Conservation (phyloP, 2,113 vertebrate species). For the Colaptes auratus region DNA sequence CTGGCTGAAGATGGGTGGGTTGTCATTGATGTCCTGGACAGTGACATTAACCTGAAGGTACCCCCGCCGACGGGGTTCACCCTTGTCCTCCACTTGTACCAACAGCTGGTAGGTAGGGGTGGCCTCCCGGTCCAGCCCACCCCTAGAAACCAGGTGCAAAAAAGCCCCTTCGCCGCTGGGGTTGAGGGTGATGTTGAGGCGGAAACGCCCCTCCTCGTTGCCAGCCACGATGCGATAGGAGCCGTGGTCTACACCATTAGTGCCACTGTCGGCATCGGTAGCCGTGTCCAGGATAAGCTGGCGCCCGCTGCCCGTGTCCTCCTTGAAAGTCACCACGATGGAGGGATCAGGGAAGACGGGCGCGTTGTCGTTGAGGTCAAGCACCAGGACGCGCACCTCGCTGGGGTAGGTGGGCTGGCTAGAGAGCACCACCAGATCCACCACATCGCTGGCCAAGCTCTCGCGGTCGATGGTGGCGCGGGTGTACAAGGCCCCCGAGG, state of each 20-base stretch:
- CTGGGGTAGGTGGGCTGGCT: conserved; percentile 97
- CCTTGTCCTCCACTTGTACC: conserved; percentile 95
- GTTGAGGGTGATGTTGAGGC: conserved; percentile 94
- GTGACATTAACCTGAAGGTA: conserved; percentile 96
- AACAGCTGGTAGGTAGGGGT: conserved; percentile 89
- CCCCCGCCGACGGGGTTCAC: conserved; percentile 89
- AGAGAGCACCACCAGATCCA: conserved; percentile 96
- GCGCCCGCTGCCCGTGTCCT: conserved; percentile 95
- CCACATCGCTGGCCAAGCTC: conserved; percentile 86
- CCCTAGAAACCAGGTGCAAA: conserved; percentile 92
- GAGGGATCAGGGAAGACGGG: conserved; percentile 94
- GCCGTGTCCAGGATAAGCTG: conserved; percentile 97
- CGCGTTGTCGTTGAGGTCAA: conserved; percentile 96
- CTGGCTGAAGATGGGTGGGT: conserved; percentile 89
- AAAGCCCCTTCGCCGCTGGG: conserved; percentile 98
- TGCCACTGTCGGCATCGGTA: conserved; percentile 92
- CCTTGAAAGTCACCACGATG: conserved; percentile 93
- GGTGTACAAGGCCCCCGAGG: conserved; percentile 89
- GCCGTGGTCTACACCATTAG: conserved; percentile 93
- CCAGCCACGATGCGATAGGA: conserved; percentile 93
- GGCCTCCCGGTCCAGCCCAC: conserved; percentile 91
- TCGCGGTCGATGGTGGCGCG: conserved; percentile 92
- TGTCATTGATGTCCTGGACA: conserved; percentile 96
- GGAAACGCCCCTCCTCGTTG: conserved; percentile 91
- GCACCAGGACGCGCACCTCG: conserved; percentile 92